Base-by-base conservation (phyloP, 2,113 vertebrate genomes). In the Phodopus roborovskii region DNA sequence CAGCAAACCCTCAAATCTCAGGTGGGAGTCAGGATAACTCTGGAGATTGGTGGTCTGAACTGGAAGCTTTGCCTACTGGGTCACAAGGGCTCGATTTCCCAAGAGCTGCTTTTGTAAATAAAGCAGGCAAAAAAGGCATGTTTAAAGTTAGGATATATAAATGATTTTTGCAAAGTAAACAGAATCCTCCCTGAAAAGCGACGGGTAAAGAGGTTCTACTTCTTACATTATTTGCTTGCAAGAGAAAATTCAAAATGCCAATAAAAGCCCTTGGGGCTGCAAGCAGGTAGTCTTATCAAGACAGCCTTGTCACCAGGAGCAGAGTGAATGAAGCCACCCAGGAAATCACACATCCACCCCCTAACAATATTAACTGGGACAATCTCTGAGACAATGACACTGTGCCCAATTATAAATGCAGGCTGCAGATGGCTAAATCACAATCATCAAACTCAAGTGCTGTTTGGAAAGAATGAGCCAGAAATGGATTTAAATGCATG, bases 1-100 rank as follows among this genome's bases (percentile, higher is more conserved):
- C 10, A 90, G 93, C 97, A 97, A 98, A 97, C 90, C 93, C 97
- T 94, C 58, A 92, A 94, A 94, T 93, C 97, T 97, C 97, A 93
- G 81, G 96, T 96, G 92, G 90, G 88, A 96, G 85, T 96, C 75
- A 42, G 81, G 45, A 92, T 90, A 96, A 96, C 94, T 96, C 92
- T 24, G 68, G 81, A 96, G 96, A 96, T 87, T 93, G 68, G 85
- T 88, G 93, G n/a, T 45, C 39, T 0, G 15, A 86, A 50, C 82
- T 96, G 92, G 93, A 95, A 60, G 88, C 92, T 86, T 92, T 96
- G n/a, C 96, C 94, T 88, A 89, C 85, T 82, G 77, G 77, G 90
- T 91, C 88, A 88, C 88, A 90, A 73, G 86, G 42, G 93, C 88
- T 95, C 96, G 94, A 92, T 97, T 95, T 95, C 82, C 90, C 82